Conservation (phyloP, 2,113 vertebrate species). For the Centropristis striata region DNA sequence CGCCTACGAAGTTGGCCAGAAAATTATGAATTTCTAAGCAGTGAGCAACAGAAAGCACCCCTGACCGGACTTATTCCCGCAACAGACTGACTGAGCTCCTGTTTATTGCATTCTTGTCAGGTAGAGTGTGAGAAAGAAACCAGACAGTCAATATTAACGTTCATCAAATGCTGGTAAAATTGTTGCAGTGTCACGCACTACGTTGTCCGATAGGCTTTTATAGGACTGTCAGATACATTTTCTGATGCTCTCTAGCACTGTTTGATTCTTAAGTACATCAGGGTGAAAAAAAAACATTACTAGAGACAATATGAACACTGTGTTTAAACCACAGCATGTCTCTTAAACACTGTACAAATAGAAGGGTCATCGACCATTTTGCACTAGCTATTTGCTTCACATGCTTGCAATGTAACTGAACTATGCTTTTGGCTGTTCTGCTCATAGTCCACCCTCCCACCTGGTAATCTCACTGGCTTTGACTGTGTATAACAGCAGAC, state of each 20-base stretch:
- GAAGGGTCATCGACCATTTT: conserved; percentile 38
- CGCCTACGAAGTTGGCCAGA: neutral
- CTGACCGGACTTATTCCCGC: neutral
- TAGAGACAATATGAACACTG: neutral
- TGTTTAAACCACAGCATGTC: neutral
- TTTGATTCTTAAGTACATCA: neutral
- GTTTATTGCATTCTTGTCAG: conserved; percentile 1
- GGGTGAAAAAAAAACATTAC: neutral
- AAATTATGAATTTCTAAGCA: neutral
- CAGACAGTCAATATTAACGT: neutral
- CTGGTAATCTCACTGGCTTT: conserved; percentile 3
- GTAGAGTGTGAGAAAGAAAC: conserved; percentile 3
- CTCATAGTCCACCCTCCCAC: conserved; percentile 19
- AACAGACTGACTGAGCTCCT: neutral
- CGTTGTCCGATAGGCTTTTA: neutral
- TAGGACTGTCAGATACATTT: neutral
- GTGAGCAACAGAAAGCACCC: neutral
- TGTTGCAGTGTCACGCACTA: neutral
- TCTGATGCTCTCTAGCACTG: neutral
- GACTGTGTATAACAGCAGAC: conserved; percentile 16
- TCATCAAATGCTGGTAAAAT: conserved; percentile 3
- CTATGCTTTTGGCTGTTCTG: conserved; percentile 14
- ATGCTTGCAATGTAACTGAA: conserved; percentile 20
- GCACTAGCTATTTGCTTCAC: conserved; percentile 27
- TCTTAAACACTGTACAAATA: conserved; percentile 20